phyloP scores from a whole-genome alignment of 2,888 invertebrate species.

The Erebia aethiops region DNA sequence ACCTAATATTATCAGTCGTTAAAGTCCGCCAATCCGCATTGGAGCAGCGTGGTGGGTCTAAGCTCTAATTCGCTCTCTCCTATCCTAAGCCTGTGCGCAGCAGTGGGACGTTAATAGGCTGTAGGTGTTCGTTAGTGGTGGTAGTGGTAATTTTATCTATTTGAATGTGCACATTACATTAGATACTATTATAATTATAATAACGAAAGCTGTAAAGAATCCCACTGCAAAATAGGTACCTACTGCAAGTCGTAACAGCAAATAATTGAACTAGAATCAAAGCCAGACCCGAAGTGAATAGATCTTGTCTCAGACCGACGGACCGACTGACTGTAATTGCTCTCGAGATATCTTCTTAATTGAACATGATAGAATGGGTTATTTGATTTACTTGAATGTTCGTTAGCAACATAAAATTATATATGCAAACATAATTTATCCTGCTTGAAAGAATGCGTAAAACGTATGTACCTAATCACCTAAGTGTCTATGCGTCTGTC shows the following conservation, averaged over 20 bases:
- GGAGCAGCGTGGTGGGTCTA: no score
- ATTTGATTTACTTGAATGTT: conserved; percentile 15
- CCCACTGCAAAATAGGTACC: conserved; percentile 1
- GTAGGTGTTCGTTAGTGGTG: no score
- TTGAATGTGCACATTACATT: no score
- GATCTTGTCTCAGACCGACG: conserved; percentile 27
- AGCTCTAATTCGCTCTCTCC: no score
- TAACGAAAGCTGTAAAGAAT: not conserved
- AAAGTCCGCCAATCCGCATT: no score
- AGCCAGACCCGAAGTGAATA: conserved; percentile 12
- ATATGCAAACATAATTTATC: not conserved
- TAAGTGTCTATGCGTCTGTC: not conserved
- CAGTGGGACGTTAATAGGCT: no score
- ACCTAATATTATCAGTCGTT: no score
- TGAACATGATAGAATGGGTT: conserved; percentile 23
- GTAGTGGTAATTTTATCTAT: no score
- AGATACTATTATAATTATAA: no score
- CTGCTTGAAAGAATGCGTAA: not conserved
- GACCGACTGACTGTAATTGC: conserved; percentile 28
- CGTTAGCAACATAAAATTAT: not conserved
- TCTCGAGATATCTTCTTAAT: conserved; percentile 30
- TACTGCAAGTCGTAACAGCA: conserved; percentile 1
- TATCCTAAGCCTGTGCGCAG: no score
- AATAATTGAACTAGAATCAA: conserved; percentile 15
- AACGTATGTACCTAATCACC: no score